These are phyloP conservation scores for Lepidurus apus DNA, from an alignment of 1,140 invertebrate genomes.

Conservation along the genomic window DNA sequence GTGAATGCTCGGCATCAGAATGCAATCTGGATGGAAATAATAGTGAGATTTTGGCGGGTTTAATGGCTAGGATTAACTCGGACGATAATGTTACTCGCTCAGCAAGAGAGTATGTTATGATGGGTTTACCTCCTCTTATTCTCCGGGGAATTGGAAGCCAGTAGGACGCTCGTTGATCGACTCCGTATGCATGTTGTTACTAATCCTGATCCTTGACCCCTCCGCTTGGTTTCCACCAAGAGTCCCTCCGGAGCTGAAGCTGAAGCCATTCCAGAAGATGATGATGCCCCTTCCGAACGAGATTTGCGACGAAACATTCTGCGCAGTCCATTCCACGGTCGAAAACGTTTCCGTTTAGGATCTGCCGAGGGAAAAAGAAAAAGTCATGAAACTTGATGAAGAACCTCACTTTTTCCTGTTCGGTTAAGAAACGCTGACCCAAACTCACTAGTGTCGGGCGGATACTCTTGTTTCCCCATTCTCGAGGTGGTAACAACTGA, in stretches of 20 bases:
- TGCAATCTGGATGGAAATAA: not conserved
- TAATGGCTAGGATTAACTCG: not conserved
- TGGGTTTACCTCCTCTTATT: constrained; percentile 48
- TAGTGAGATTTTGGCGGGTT: not conserved
- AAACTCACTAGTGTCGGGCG: not conserved
- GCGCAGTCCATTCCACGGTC: constrained; percentile 57
- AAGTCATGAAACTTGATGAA: not conserved
- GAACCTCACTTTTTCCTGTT: not conserved
- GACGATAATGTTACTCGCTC: constrained; percentile 30
- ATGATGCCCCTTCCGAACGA: constrained; percentile 35
- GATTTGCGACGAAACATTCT: constrained; percentile 59
- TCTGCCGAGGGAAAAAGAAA: constrained; percentile 46
- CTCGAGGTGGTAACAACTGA: not conserved
- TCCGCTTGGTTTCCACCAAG: constrained; percentile 38
- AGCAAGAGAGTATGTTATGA: constrained; percentile 14
- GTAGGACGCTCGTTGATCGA: constrained; percentile 61
- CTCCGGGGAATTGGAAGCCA: constrained; percentile 48
- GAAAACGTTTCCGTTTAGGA: constrained; percentile 59
- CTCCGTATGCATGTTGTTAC: constrained; percentile 47
- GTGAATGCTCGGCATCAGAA: not conserved
- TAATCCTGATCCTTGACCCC: constrained; percentile 44
- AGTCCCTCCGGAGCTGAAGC: constrained; percentile 38
- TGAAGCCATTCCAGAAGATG: constrained; percentile 35
- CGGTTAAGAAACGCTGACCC: not conserved
- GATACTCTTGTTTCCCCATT: not conserved